Evolutionary conservation across 2,113 vertebrate species (phyloP).

Genomic region (Peromyscus maniculatus): DNA sequence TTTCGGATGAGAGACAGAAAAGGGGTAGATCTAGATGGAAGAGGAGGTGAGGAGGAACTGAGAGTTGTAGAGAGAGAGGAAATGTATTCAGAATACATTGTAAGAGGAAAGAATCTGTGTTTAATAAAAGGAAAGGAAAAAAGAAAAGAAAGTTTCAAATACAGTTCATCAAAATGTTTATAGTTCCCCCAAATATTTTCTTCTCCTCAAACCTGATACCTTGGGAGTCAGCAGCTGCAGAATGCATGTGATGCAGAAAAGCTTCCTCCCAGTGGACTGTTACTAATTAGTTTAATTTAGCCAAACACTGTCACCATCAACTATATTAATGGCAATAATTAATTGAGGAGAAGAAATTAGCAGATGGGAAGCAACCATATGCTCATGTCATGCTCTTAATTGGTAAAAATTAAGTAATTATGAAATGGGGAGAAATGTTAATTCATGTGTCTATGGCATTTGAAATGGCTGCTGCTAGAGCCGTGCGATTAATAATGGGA

Average conservation of each 20-base stretch:
- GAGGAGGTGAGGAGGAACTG: neutral
- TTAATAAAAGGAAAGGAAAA: neutral
- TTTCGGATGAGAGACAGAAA: neutral
- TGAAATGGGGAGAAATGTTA: conserved; percentile 57
- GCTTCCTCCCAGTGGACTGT: neutral
- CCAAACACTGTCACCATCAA: conserved; percentile 63
- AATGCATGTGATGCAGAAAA: conserved; percentile 47
- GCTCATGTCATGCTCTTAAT: conserved; percentile 73
- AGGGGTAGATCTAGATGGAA: neutral
- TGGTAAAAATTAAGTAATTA: conserved; percentile 80
- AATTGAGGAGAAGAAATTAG: conserved; percentile 67
- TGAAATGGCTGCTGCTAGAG: conserved; percentile 66
- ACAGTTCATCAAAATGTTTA: conserved; percentile 9
- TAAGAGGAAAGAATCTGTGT: neutral
- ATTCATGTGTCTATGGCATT: conserved; percentile 74
- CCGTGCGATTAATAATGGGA: neutral
- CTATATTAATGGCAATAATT: conserved; percentile 67
- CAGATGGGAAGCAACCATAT: conserved; percentile 71
- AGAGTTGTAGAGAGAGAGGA: neutral
- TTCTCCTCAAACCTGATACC: neutral
- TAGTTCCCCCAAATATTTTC: neutral
- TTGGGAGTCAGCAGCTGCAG: neutral
- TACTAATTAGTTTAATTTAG: conserved; percentile 78
- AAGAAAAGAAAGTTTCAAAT: neutral
- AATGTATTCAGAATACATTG: neutral